Conservation (phyloP, 2,888 invertebrate genomes). For the Campopleginae sp. region DNA sequence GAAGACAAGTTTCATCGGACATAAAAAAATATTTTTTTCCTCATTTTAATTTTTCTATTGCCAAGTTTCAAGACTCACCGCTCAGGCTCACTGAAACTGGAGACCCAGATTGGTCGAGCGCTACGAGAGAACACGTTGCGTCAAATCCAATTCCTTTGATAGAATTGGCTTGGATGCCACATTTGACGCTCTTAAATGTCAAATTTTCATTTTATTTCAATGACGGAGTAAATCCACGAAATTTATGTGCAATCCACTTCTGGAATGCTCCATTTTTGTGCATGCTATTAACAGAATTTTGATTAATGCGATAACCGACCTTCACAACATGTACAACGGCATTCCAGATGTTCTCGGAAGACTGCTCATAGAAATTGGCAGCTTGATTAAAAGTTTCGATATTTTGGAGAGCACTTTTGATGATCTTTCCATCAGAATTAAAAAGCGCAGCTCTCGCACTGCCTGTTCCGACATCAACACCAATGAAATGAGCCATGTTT, state of each 20-base stretch:
- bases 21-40: background rate
- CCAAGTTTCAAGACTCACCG: conserved; percentile 81
- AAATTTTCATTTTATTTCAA: background rate
- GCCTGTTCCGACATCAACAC: conserved; percentile 97
- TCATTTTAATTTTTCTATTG: background rate
- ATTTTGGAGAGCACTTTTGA: conserved; percentile 87
- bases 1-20: background rate
- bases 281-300: background rate
- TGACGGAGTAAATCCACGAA: background rate
- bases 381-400: conserved; percentile 92
- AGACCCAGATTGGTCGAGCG: conserved; percentile 88
- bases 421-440: conserved; percentile 88
- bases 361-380: conserved; percentile 94
- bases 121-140: conserved; percentile 97
- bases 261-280: background rate
- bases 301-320: conserved; percentile 85
- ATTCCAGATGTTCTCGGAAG: conserved; percentile 95
- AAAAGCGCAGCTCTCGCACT: conserved; percentile 95
- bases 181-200: conserved; percentile 86
- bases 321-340: conserved; percentile 90
- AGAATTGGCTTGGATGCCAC: conserved; percentile 85
- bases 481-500: conserved; percentile 88
- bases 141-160: conserved; percentile 97
- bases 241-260: background rate
- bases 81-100: conserved; percentile 90